Evolutionary conservation across 2,113 vertebrate genomes (phyloP), one percentile per base, ranked within the genome.

Genomic region (Daboia siamensis): DNA sequence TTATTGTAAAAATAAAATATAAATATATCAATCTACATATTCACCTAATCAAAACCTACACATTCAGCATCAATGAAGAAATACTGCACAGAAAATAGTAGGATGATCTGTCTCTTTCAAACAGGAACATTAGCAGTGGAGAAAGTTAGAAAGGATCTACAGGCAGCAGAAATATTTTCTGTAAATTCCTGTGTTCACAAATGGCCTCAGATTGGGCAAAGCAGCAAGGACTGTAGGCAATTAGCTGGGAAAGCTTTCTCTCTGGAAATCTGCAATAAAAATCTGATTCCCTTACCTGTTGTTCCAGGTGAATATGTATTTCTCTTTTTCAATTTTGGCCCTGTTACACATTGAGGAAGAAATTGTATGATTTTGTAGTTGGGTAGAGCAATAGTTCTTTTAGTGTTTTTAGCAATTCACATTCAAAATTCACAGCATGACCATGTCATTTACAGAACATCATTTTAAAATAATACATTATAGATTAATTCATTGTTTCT

Each of bases 121-220:
- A 54, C 0, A 39, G n/a, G 87, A 90, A 95, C 91, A 87, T n/a
- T 87, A 87, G 55, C 24, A 29, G 92, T 54, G 87, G 90, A 93
- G 92, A 94, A 94, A 91, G 26, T 52, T n/a, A 88, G 5, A 46
- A 13, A 20, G 17, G 90, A 56, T 3, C 61, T 48, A 91, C n/a
- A 23, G 89, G 93, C 93, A 85, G 55, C n/a, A 89, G 48, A 5
- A 91, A 39, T 39, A 93, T 90, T 93, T 95, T 88, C 51, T 89
- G 87, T 56, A 92, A 39, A 84, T 91, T 56, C 52, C 87, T 91
- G 92, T 46, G 69, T 88, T 92, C 91, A 84, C 55, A 74, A 46
- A 17, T 23, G 12, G 24, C 24, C 39, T 89, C 44, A 48, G 24
- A 29, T 64, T 90, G 7, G 44, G 6, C 57, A 46, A 51, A 90